A percentile compares a stretch with the other conserved stretches of the same genome.
phyloP scores from a whole-genome alignment of 1,140 invertebrate genomes.

The Tetragonula clypearis region DNA sequence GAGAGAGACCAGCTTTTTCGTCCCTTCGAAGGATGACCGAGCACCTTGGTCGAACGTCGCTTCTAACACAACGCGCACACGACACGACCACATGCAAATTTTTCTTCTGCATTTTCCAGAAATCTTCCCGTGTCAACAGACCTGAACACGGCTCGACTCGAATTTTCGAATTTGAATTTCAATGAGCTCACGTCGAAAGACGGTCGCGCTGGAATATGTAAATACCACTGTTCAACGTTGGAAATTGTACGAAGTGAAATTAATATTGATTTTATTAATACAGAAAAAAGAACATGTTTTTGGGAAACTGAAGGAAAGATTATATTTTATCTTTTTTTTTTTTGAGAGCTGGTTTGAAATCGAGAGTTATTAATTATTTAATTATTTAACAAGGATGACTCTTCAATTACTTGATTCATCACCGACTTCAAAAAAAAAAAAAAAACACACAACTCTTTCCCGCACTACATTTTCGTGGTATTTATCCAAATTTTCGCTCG shows the following conservation, averaged over 20 bases:
- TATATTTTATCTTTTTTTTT: too few relatives aligned
- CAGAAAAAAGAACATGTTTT: too few relatives aligned
- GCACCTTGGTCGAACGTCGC: slow-evolving; percentile 19
- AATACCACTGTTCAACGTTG: not conserved
- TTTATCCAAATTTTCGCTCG: not conserved
- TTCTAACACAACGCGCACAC: not conserved
- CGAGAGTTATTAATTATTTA: too few relatives aligned
- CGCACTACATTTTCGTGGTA: not conserved
- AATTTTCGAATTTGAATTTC: not conserved
- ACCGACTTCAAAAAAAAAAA: too few relatives aligned
- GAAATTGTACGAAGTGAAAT: not conserved
- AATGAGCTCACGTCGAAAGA: not conserved
- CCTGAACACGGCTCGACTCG: not conserved
- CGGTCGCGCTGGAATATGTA: not conserved
- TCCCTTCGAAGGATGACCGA: slow-evolving; percentile 60
- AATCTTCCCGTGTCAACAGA: not conserved
- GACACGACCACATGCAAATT: slow-evolving; percentile 7
- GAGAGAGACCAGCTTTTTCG: slow-evolving; percentile 46
- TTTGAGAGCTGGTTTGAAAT: too few relatives aligned
- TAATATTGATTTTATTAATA: too few relatives aligned
- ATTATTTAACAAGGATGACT: too few relatives aligned
- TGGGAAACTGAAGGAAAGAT: too few relatives aligned
- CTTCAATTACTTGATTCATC: not conserved
- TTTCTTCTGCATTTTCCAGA: slow-evolving; percentile 15
- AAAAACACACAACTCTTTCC: not conserved